These are phyloP conservation scores for Rhyacophila brunnea DNA, from an alignment of 1,140 invertebrate species.

Conservation along the genomic window DNA sequence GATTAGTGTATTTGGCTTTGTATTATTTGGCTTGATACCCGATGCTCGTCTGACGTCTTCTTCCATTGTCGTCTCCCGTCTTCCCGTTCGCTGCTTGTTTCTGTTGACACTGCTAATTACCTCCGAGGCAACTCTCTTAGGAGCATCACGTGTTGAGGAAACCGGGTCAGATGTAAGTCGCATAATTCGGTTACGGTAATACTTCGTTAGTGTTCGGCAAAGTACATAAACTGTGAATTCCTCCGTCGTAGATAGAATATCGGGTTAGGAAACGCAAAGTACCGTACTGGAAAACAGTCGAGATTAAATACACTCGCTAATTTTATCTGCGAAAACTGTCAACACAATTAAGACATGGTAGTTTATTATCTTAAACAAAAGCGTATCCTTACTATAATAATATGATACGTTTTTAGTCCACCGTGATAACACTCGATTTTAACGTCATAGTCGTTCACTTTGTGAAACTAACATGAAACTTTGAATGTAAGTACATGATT, in stretches of 20 bases:
- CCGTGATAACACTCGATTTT: no score
- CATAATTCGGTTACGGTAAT: constrained; percentile 21
- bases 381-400: no score
- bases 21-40: constrained; percentile 9
- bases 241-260: background rate
- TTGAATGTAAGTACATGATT: no score
- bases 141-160: constrained; percentile 12
- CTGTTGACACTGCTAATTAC: constrained; percentile 24
- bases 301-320: no score
- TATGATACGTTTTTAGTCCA: no score
- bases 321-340: no score
- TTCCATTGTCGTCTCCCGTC: background rate
- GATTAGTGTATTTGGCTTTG: constrained; percentile 3
- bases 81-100: constrained; percentile 1
- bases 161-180: constrained; percentile 20
- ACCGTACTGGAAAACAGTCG: no score
- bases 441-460: no score
- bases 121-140: constrained; percentile 4
- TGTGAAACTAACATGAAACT: no score
- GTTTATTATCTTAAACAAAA: no score
- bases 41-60: constrained; percentile 5
- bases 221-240: constrained; percentile 13
- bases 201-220: constrained; percentile 12
- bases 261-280: background rate
- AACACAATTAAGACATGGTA: no score